A percentile compares a stretch with the other conserved stretches of the same genome.
Conservation (phyloP, 2,113 vertebrate genomes). For the Typhlomys cinereus region DNA sequence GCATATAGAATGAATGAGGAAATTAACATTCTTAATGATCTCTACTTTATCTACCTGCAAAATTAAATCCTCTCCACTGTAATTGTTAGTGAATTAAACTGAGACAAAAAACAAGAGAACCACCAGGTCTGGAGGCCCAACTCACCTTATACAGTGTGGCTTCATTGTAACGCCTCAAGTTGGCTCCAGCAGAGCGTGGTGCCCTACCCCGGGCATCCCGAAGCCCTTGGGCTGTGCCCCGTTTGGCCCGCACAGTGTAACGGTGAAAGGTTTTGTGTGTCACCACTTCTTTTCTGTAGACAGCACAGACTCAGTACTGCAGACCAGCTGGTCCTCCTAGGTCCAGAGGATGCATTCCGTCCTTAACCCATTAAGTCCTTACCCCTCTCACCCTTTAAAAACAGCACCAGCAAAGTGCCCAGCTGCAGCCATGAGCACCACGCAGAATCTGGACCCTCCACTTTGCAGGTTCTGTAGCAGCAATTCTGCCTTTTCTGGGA, state of each 20-base stretch:
- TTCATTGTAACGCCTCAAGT: constrained; percentile 94
- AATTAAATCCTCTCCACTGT: not conserved
- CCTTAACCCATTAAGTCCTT: not conserved
- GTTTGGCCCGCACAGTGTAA: constrained; percentile 94
- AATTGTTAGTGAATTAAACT: not conserved
- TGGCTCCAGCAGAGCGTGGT: constrained; percentile 92
- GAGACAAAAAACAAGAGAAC: not conserved
- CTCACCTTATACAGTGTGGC: constrained; percentile 89
- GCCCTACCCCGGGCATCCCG: constrained; percentile 89
- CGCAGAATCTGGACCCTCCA: constrained; percentile 83
- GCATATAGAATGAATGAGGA: constrained; percentile 19
- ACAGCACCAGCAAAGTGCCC: constrained; percentile 97
- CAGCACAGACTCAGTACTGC: constrained; percentile 49
- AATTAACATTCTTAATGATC: not conserved
- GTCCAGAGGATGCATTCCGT: not conserved
- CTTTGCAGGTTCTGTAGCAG: constrained; percentile 84
- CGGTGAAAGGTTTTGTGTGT: constrained; percentile 97
- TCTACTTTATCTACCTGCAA: not conserved
- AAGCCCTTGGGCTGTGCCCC: constrained; percentile 92
- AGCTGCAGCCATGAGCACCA: constrained; percentile 95
- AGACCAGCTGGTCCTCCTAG: not conserved
- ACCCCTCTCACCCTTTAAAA: constrained; percentile 92
- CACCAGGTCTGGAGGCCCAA: not conserved
- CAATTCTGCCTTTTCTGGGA: constrained; percentile 74
- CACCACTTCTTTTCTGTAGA: constrained; percentile 89